A percentile compares a stretch with the other conserved stretches of the same genome.
These are phyloP conservation scores for Sminthurinus aureus DNA, from an alignment of 2,888 invertebrate genomes.

Conservation along the genomic window DNA sequence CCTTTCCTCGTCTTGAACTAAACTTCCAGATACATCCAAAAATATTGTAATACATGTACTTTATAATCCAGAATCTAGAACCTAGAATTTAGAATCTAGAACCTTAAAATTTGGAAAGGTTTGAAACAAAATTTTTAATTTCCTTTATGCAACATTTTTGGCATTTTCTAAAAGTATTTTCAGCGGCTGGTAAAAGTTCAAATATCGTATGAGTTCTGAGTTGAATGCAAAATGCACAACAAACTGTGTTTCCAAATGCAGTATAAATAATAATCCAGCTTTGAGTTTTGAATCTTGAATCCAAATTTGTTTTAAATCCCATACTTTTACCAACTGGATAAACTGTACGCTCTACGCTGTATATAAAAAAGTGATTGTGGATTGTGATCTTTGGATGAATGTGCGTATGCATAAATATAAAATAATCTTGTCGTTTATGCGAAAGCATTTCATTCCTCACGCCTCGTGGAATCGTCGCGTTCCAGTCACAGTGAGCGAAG, in stretches of 20 bases:
- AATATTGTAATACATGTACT: not conserved
- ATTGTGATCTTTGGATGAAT: not conserved
- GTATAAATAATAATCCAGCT: not conserved
- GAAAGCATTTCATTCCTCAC: constrained; percentile 28
- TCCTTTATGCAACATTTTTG: too few relatives aligned
- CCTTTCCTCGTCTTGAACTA: not conserved
- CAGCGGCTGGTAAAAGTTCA: too few relatives aligned
- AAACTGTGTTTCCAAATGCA: not conserved
- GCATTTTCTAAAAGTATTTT: too few relatives aligned
- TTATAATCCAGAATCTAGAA: not conserved
- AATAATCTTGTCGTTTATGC: constrained; percentile 38
- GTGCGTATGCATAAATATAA: constrained; percentile 20
- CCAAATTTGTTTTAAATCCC: too few relatives aligned
- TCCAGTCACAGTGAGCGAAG: not conserved
- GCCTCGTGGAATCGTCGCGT: not conserved
- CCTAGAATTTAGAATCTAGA: too few relatives aligned
- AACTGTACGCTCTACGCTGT: not conserved
- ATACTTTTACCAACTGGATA: too few relatives aligned
- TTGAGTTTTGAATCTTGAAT: not conserved
- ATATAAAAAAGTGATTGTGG: not conserved
- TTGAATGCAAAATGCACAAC: not conserved
- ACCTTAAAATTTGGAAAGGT: too few relatives aligned
- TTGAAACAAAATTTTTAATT: too few relatives aligned
- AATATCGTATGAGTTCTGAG: not conserved
- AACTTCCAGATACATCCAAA: too few relatives aligned